A percentile compares a stretch with the other conserved stretches of the same genome.
Evolutionary conservation across 2,888 invertebrate species (phyloP).

Genomic region (Lagria hirta): DNA sequence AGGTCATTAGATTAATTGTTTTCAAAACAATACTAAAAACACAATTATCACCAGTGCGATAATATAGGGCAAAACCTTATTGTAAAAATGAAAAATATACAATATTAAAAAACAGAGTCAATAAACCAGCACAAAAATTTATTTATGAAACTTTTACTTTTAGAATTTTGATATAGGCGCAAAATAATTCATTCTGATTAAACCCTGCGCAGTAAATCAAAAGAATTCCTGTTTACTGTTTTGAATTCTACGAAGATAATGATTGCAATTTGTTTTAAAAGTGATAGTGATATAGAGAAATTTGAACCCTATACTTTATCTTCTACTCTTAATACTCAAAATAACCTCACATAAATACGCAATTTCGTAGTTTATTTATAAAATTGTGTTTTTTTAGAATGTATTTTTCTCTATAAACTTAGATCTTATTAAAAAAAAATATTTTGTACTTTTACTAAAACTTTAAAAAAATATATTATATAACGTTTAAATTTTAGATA

Average conservation of each 20-base stretch:
- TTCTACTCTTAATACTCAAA: constrained; percentile 20
- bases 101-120: too few relatives aligned
- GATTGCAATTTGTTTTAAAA: constrained; percentile 29
- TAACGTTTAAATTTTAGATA: too few relatives aligned
- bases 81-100: too few relatives aligned
- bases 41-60: constrained; percentile 19
- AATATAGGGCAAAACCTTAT: constrained; percentile 9
- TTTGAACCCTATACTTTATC: constrained; percentile 23
- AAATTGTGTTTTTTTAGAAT: neutral
- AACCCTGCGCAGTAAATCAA: constrained; percentile 24
- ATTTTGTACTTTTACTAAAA: too few relatives aligned
- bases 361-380: constrained; percentile 20
- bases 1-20: constrained; percentile 30
- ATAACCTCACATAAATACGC: constrained; percentile 25
- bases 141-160: too few relatives aligned
- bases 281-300: constrained; percentile 20
- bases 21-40: constrained; percentile 26
- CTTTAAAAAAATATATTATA: too few relatives aligned
- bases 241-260: constrained; percentile 24
- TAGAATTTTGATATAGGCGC: constrained; percentile 16
- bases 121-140: too few relatives aligned
- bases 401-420: too few relatives aligned
- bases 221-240: constrained; percentile 29
- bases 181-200: constrained; percentile 21
- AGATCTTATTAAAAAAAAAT: too few relatives aligned